These are phyloP conservation scores for Nymphalis io DNA, from an alignment of 1,140 invertebrate species.

Conservation along the genomic window DNA sequence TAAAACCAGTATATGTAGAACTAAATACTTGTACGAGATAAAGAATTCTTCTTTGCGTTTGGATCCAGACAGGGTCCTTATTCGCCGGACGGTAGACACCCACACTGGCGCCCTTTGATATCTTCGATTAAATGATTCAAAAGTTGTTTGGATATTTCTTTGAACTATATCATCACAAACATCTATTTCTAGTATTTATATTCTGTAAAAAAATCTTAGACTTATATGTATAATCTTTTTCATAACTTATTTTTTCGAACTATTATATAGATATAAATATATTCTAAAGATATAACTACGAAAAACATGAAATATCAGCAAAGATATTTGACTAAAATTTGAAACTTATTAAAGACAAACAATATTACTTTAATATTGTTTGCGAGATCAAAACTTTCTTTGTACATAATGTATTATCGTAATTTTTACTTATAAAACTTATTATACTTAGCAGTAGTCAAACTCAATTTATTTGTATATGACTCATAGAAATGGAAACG, in stretches of 20 bases:
- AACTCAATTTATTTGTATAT: not conserved
- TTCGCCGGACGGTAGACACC: constrained; percentile 30
- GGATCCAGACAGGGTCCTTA: constrained; percentile 17
- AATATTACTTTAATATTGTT: too few species aligned
- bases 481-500: not conserved
- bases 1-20: constrained; percentile 18
- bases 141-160: constrained; percentile 3
- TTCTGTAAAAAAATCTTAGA: too few species aligned
- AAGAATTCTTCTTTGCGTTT: constrained; percentile 23
- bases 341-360: too few species aligned
- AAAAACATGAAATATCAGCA: too few species aligned
- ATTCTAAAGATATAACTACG: too few species aligned
- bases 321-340: too few species aligned
- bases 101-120: constrained; percentile 41
- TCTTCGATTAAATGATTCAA: constrained; percentile 33
- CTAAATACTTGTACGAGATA: constrained; percentile 24
- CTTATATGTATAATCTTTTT: too few species aligned
- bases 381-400: too few species aligned
- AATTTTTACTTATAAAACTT: not conserved
- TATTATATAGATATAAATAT: too few species aligned
- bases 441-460: not conserved
- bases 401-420: too few species aligned
- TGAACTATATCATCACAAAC: not conserved
- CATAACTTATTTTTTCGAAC: too few species aligned
- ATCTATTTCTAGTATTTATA: not conserved